Percentiles rank a stretch among this genome's conserved stretches.
These are phyloP conservation scores for Apodemus sylvaticus DNA, from an alignment of 2,113 vertebrate genomes.

Conservation along the genomic window DNA sequence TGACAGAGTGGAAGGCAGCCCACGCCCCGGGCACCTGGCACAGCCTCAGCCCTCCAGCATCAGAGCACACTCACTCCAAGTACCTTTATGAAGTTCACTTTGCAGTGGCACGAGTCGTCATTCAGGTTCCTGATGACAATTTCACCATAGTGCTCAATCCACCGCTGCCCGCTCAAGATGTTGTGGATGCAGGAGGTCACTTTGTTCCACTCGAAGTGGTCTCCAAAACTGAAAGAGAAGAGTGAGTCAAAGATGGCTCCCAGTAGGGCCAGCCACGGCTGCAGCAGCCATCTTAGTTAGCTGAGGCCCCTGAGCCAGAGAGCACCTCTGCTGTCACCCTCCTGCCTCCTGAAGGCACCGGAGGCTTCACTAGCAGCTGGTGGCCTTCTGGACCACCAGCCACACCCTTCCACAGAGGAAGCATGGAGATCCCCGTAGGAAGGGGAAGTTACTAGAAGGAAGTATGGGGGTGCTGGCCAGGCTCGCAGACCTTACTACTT, in stretches of 20 bases:
- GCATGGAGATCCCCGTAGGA: background rate
- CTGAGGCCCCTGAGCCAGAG: accelerated
- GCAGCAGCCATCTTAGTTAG: background rate
- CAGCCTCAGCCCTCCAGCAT: background rate
- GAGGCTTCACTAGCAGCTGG: background rate
- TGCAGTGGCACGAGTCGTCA: conserved; percentile 93
- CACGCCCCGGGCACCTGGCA: background rate
- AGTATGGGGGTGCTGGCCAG: no score
- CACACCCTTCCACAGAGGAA: background rate
- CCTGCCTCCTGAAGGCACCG: background rate
- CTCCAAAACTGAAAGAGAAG: conserved; percentile 86
- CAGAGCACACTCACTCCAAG: background rate
- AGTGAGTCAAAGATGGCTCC: background rate
- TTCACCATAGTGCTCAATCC: conserved; percentile 99
- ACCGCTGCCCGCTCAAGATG: conserved; percentile 97
- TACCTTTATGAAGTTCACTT: conserved; percentile 98
- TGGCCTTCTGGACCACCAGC: background rate
- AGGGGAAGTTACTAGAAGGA: background rate
- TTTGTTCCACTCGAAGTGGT: conserved; percentile 99
- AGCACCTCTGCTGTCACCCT: background rate
- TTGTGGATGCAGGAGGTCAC: conserved; percentile 99
- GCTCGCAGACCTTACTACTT: background rate
- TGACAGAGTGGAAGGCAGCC: background rate
- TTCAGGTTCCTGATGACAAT: conserved; percentile 94
- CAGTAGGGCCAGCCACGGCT: background rate